phyloP scores from a whole-genome alignment of 2,113 vertebrate species.

The Pelusios castaneus region DNA sequence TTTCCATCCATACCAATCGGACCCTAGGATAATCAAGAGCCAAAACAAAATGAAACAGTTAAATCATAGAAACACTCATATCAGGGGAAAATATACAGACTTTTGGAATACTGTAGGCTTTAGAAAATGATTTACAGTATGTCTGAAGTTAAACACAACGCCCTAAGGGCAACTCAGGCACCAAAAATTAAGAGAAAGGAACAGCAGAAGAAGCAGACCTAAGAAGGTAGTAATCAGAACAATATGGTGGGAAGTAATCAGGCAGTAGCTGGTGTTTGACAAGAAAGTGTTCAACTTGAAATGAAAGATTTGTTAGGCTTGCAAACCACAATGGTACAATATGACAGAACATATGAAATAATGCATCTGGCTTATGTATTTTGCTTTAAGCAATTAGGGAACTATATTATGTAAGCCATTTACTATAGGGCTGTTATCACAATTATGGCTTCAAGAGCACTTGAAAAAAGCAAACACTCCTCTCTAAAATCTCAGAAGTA shows the following conservation, averaged over 20 bases:
- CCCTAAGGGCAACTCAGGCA: constrained; percentile 57
- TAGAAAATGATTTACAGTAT: background rate
- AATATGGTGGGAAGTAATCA: constrained; percentile 74
- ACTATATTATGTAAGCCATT: background rate
- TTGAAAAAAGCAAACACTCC: background rate
- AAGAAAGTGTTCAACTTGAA: constrained; percentile 68
- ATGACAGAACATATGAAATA: constrained; percentile 77
- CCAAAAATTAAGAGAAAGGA: constrained; percentile 68
- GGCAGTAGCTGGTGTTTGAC: constrained; percentile 76
- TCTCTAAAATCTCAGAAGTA: constrained; percentile 12
- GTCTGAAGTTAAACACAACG: constrained; percentile 31
- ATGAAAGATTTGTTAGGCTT: constrained; percentile 75
- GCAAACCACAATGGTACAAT: constrained; percentile 76
- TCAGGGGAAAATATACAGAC: background rate
- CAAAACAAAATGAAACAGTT: constrained; percentile 69
- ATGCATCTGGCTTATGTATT: constrained; percentile 80
- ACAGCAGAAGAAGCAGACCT: constrained; percentile 70
- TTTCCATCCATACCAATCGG: constrained; percentile 72
- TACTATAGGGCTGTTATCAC: constrained; percentile 18
- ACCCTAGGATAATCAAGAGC: constrained; percentile 67
- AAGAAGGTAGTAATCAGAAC: constrained; percentile 74
- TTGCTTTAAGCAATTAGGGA: constrained; percentile 78
- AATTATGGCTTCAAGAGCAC: constrained; percentile 19
- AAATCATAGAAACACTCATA: constrained; percentile 54
- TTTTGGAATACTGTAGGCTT: background rate